These are phyloP conservation scores for Nesogale talazaci DNA, from an alignment of 2,113 vertebrate genomes.

Conservation along the genomic window DNA sequence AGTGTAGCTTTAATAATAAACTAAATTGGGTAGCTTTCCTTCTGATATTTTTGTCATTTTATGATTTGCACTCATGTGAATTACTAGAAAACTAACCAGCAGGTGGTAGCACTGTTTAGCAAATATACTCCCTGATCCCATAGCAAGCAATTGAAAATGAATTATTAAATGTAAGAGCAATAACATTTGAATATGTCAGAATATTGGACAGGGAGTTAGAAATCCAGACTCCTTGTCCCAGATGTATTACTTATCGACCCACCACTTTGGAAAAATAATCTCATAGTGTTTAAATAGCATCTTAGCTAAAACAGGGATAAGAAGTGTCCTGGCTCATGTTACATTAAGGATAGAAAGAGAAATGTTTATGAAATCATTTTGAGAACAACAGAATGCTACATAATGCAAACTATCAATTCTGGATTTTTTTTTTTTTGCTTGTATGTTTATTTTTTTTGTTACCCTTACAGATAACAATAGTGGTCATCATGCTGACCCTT, in stretches of 20 bases:
- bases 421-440: no score
- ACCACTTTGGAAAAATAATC: slow-evolving; percentile 45
- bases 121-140: slow-evolving; percentile 48
- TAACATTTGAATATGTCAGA: slow-evolving; percentile 11
- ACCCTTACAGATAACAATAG: background rate
- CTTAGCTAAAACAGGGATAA: slow-evolving; percentile 1
- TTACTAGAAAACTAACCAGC: slow-evolving; percentile 75
- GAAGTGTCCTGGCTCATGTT: background rate
- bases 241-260: background rate
- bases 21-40: background rate
- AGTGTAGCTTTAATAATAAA: background rate
- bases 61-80: background rate
- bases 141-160: background rate
- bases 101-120: slow-evolving; percentile 78
- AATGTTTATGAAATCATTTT: background rate
- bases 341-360: background rate
- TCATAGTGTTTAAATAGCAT: slow-evolving; percentile 22
- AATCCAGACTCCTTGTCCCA: background rate
- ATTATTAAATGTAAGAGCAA: background rate
- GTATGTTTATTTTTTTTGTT: background rate
- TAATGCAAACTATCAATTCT: background rate
- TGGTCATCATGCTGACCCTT: background rate
- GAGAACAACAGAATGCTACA: background rate
- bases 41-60: background rate
- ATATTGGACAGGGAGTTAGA: background rate